phyloP scores from a whole-genome alignment of 2,888 invertebrate species.

The Alitta virens region DNA sequence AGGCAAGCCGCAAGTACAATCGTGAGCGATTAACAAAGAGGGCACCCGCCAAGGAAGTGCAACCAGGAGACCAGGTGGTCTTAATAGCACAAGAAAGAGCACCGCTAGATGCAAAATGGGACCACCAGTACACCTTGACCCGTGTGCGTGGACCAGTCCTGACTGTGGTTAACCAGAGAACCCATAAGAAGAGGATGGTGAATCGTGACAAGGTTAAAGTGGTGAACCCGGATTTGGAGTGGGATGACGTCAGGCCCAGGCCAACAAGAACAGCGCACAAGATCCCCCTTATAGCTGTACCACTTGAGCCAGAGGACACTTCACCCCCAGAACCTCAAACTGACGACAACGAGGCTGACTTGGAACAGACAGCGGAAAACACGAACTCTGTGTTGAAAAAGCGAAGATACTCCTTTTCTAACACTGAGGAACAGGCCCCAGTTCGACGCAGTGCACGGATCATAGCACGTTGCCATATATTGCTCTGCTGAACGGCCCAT shows the following conservation, averaged over 20 bases:
- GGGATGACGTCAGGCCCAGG: not conserved
- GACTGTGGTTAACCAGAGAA: not conserved
- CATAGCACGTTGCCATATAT: too few relatives aligned
- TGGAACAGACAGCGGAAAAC: too few relatives aligned
- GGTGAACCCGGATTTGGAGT: not conserved
- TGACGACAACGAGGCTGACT: too few relatives aligned
- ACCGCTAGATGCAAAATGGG: not conserved
- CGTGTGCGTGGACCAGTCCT: not conserved
- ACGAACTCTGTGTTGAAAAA: too few relatives aligned
- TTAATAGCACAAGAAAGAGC: constrained; percentile 2
- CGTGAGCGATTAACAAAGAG: not conserved
- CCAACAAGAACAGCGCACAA: not conserved
- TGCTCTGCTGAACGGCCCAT: too few relatives aligned
- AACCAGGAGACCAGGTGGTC: constrained; percentile 1
- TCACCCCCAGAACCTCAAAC: too few relatives aligned
- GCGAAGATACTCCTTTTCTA: too few relatives aligned
- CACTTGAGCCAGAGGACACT: too few relatives aligned
- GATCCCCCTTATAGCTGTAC: not conserved
- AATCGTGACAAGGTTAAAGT: not conserved
- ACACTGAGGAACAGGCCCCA: too few relatives aligned
- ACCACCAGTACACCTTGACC: not conserved
- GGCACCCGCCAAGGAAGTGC: not conserved
- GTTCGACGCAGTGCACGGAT: too few relatives aligned
- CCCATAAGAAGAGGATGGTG: not conserved
- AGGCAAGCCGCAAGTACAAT: constrained; percentile 1